Base-by-base conservation (phyloP, 2,888 invertebrate species). In the Cryptus viduatorius region DNA sequence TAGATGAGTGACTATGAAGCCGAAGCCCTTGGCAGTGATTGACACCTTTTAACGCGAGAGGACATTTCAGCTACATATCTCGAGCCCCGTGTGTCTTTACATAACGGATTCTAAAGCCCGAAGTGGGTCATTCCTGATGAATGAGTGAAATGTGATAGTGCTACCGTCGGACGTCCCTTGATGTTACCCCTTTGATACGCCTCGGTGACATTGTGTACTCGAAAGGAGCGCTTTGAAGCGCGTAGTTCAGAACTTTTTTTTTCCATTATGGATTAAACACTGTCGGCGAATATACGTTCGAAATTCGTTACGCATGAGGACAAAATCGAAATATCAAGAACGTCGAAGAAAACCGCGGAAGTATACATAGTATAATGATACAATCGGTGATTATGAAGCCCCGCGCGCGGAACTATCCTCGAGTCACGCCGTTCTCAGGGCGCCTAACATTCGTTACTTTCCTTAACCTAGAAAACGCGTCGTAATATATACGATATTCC, bases 21-120 rank as follows among this genome's bases (percentile, higher is more conserved):
- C 90, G 91, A 92, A 91, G 19, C 90, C 92, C 83, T 88, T 85
- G 85, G 44, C 73, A 79, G 79, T 87, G 88, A 90, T 90, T 88
- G 89, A 85, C 89, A 89, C 87, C 87, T 89, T 90, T 91, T 88
- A 89, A 89, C 83, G 82, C 73, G 86, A 44, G 75, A 89, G 90
- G 87, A 90, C 87, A 86, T 84, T 77, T 83, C 50, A 61, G 71
- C 80, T 78, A 65, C 84, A 53, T 64, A 4, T 8, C 19, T 67
- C 31, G 71, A 56, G 64, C 42, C 37, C 56, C 12, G 31, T 44
- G 69, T 71, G 68, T 61, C 59, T 87, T 92, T 91, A 90, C 86
- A 88, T 91, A 92, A 92, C 88, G 42, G 69, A 24, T 79, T 84
- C 86, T 87, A 89, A 90, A 84, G 88, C 89, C 88, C 64, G 71